Percentiles rank a stretch among this genome's conserved stretches.
Evolutionary conservation across 2,797 vertebrate genomes (phyloP).

Genomic region (Lagodon rhomboides): DNA sequence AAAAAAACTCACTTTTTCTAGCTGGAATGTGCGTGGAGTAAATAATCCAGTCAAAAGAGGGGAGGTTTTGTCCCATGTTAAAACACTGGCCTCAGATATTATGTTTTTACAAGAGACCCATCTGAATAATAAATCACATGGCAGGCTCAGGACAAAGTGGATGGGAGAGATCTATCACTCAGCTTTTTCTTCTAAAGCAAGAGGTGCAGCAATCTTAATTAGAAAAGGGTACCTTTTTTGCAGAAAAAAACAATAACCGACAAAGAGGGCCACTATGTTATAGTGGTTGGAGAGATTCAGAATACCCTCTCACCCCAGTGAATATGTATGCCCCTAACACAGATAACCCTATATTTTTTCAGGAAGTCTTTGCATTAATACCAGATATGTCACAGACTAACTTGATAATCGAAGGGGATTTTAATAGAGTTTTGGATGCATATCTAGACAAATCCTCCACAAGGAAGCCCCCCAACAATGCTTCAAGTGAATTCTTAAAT

Average conservation of each 20-base stretch:
- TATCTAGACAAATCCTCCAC: constrained; percentile 1
- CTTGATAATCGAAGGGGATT: not conserved
- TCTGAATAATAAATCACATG: not conserved
- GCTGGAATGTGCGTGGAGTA: not conserved
- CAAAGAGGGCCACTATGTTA: not conserved
- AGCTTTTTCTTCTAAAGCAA: constrained; percentile 2
- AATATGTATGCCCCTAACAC: not conserved
- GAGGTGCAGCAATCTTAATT: not conserved
- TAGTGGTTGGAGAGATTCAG: not conserved
- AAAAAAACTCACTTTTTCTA: not conserved
- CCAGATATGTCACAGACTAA: not conserved
- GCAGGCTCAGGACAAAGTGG: not conserved
- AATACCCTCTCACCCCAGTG: not conserved
- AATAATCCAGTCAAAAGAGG: not conserved
- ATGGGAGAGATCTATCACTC: not conserved
- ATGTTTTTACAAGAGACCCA: not conserved
- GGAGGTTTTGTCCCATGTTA: not conserved
- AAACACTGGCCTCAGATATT: not conserved
- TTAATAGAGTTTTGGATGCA: not conserved
- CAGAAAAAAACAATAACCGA: not conserved
- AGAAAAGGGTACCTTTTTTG: not conserved
- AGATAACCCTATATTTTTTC: not conserved
- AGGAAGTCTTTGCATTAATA: not conserved
- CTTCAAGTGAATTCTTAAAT: not conserved
- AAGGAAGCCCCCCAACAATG: not conserved